A percentile compares a stretch with the other conserved stretches of the same genome.
These are phyloP conservation scores for Tylochromis polylepis DNA, from an alignment of 2,113 vertebrate genomes.

Conservation along the genomic window DNA sequence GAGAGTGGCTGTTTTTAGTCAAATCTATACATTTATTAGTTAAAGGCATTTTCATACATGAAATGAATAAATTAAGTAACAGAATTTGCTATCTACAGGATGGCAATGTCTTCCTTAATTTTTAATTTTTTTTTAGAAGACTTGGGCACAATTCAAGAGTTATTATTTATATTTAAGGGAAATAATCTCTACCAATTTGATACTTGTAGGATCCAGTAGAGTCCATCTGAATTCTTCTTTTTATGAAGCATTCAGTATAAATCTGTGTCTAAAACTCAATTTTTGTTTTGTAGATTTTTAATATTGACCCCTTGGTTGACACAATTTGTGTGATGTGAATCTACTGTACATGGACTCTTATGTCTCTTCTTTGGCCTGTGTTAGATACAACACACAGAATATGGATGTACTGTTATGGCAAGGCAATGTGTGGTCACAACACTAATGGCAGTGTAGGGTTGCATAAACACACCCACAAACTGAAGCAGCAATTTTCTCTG, in stretches of 20 bases:
- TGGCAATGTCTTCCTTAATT: neutral
- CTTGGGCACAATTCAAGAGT: neutral
- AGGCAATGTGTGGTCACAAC: conserved; percentile 68
- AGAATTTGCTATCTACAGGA: neutral
- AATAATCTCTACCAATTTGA: neutral
- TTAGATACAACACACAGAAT: conserved; percentile 62
- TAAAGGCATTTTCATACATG: neutral
- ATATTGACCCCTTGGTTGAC: neutral
- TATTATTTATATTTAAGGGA: neutral
- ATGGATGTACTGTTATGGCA: conserved; percentile 58
- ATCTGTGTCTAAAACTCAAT: neutral
- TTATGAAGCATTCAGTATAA: neutral
- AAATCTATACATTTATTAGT: neutral
- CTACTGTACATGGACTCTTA: neutral
- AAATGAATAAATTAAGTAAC: neutral
- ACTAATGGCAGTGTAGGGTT: conserved; percentile 76
- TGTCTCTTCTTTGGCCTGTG: conserved; percentile 30
- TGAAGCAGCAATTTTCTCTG: conserved; percentile 75
- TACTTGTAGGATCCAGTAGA: neutral
- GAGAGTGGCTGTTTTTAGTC: neutral
- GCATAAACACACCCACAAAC: conserved; percentile 75
- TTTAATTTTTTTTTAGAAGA: neutral
- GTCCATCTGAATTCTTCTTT: neutral
- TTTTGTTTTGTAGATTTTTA: neutral
- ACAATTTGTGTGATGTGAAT: neutral